These are phyloP conservation scores for Idaea dimidiata DNA, from an alignment of 2,888 invertebrate genomes.

Conservation along the genomic window DNA sequence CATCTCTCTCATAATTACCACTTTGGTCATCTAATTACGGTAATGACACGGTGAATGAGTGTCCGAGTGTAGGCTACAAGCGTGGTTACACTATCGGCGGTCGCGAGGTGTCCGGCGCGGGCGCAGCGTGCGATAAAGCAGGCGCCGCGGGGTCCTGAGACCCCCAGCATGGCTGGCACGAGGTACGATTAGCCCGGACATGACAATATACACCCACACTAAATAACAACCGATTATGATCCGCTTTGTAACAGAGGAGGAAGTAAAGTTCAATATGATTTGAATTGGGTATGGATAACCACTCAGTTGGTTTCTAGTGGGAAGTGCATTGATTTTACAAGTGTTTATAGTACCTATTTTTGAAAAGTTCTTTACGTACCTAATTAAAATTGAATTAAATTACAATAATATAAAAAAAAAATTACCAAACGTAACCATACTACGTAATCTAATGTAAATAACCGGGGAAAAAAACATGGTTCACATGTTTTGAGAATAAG, in stretches of 20 bases:
- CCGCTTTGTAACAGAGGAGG: background rate
- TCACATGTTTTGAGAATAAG: no score
- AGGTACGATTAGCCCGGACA: slow-evolving; percentile 40
- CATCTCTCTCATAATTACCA: slow-evolving; percentile 20
- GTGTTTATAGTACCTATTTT: no score
- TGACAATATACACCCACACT: slow-evolving; percentile 9
- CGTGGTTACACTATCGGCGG: slow-evolving; percentile 50
- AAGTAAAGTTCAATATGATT: background rate
- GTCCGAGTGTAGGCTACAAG: slow-evolving; percentile 13
- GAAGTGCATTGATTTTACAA: no score
- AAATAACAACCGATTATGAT: background rate
- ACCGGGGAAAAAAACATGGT: no score
- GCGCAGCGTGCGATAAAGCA: slow-evolving; percentile 79
- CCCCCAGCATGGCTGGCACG: slow-evolving; percentile 61
- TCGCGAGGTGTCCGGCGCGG: slow-evolving; percentile 68
- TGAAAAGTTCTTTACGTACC: no score
- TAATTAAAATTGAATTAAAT: no score
- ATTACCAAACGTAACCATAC: no score
- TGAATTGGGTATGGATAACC: background rate
- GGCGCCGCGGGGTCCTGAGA: slow-evolving; percentile 75
- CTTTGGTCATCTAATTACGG: slow-evolving; percentile 20
- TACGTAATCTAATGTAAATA: no score
- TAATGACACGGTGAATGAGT: slow-evolving; percentile 2
- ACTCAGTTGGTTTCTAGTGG: no score
- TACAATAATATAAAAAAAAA: no score